Percentiles rank a stretch among this genome's conserved stretches.
Evolutionary conservation across 2,113 vertebrate genomes (phyloP).

Genomic region (Trichomycterus rosablanca): DNA sequence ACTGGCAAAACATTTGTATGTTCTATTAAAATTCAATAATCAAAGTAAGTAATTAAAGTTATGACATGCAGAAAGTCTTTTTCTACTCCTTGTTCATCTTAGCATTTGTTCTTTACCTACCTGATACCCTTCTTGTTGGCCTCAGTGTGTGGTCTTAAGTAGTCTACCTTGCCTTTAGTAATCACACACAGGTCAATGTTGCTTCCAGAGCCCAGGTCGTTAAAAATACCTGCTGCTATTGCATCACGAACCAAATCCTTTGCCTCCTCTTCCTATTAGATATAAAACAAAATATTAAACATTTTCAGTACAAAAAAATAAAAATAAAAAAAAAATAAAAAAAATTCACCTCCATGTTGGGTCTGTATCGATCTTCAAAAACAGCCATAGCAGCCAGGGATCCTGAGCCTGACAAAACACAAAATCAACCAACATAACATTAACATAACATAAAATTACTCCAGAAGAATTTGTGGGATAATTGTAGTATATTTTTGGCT

Average conservation of each 20-base stretch:
- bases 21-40: no score
- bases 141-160: conserved; percentile 81
- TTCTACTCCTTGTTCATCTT: no score
- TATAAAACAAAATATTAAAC: neutral
- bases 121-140: conserved; percentile 92
- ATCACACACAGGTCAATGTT: conserved; percentile 96
- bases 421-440: no score
- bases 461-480: no score
- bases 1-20: no score
- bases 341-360: conserved; percentile 85
- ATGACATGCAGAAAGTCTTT: no score
- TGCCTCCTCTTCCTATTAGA: conserved; percentile 78
- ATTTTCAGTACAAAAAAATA: neutral
- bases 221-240: conserved; percentile 91
- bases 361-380: conserved; percentile 92
- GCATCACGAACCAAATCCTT: conserved; percentile 90
- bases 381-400: conserved; percentile 95
- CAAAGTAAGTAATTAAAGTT: no score
- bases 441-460: no score
- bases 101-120: conserved; percentile 59
- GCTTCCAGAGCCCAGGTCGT: conserved; percentile 92
- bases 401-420: conserved; percentile 94
- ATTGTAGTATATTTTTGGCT: no score
- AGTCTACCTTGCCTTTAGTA: conserved; percentile 86
- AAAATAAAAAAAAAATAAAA: neutral